Conservation (phyloP, 2,888 invertebrate species). For the Leucoma salicis region DNA sequence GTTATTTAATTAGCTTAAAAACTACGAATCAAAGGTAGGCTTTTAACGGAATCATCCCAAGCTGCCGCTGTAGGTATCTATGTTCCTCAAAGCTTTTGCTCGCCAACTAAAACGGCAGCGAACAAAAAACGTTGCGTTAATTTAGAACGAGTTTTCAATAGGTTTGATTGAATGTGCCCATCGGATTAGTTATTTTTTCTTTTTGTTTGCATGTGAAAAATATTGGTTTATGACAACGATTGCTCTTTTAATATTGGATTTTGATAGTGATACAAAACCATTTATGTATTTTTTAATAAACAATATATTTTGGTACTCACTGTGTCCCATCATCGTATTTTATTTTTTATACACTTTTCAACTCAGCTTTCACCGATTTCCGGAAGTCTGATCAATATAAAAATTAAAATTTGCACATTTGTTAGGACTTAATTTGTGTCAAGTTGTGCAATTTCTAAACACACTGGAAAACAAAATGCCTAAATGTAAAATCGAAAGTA, state of each 20-base stretch:
- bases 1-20: conserved; percentile 39
- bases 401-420: too few species aligned
- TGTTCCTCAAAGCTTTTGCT: conserved; percentile 25
- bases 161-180: conserved; percentile 19
- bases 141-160: conserved; percentile 21
- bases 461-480: too few species aligned
- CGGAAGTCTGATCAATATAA: too few species aligned
- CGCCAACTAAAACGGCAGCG: conserved; percentile 21
- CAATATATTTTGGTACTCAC: too few species aligned
- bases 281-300: too few species aligned
- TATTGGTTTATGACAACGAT: conserved; percentile 3
- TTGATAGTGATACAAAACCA: too few species aligned
- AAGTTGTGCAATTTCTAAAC: too few species aligned
- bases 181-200: conserved; percentile 19
- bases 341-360: too few species aligned
- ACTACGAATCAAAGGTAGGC: conserved; percentile 29
- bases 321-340: too few species aligned
- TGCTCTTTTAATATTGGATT: background rate
- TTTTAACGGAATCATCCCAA: conserved; percentile 26
- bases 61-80: conserved; percentile 12
- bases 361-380: too few species aligned
- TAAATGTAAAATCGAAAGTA: too few species aligned
- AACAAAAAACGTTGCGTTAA: conserved; percentile 19
- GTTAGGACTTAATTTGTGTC: too few species aligned
- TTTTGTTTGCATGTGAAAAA: conserved; percentile 9